These are phyloP conservation scores for Antechinus stuartii DNA, from an alignment of 2,113 vertebrate genomes.

Conservation along the genomic window DNA sequence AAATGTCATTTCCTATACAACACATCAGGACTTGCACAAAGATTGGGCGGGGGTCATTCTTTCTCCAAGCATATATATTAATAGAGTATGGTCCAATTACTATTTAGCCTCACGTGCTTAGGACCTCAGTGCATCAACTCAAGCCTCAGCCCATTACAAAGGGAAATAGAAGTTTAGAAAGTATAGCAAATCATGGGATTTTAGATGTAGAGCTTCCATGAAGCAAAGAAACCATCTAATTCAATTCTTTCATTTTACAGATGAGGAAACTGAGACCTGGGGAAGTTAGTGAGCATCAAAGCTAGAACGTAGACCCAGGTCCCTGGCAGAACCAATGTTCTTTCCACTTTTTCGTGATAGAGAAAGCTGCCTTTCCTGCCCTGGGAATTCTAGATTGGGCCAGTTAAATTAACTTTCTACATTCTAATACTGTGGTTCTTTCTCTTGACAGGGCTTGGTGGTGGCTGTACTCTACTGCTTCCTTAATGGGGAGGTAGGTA, in stretches of 20 bases:
- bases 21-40: too few species aligned
- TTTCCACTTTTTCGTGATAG: background rate
- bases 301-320: background rate
- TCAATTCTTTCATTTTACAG: background rate
- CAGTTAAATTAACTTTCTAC: background rate
- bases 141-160: too few species aligned
- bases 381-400: background rate
- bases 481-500: slow-evolving; percentile 96
- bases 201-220: background rate
- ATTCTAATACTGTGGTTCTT: background rate
- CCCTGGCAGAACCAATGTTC: background rate
- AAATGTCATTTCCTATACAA: too few species aligned
- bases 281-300: background rate
- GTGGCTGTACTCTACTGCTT: slow-evolving; percentile 98
- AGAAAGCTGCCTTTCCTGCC: background rate
- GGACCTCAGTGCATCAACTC: too few species aligned
- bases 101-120: too few species aligned
- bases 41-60: too few species aligned
- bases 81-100: too few species aligned
- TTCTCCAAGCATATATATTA: too few species aligned
- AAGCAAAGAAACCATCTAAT: background rate
- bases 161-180: background rate
- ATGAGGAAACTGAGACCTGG: background rate
- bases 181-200: background rate
- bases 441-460: slow-evolving; percentile 90